Base-by-base conservation (phyloP, 1,140 invertebrate species). In the Drosophila hydei region DNA sequence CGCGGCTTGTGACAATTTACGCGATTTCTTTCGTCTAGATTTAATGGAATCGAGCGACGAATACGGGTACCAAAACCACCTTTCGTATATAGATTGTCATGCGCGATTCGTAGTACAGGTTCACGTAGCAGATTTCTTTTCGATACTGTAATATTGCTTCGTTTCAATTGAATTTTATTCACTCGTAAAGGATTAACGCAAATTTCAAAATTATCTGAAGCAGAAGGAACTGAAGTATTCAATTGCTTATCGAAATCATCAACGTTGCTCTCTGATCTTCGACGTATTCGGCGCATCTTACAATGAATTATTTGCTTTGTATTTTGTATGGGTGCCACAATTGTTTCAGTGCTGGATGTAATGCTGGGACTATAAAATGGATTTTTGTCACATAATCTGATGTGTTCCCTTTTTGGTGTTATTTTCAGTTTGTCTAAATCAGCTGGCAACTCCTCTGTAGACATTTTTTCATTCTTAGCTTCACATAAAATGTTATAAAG, bases 351-450 rank as follows among this genome's bases (percentile, higher is more conserved):
- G 14, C 40, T 33, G 4, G n/a, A 27, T 12, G 4, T 59, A 2
- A 2, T 14, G n/a, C 14, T 52, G 52, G 36, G 54, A 21, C 45
- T 54, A 52, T 79, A 69, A 59, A 73, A 73, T n/a, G 70, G 70
- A 70, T 76, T 72, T 58, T 40, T 68, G 51, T 79, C 68, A 12
- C 56, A 56, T 19, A 78, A 62, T 63, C 77, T 74, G 18, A 47
- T 50, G 12, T 70, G 58, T 63, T 70, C 51, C 19, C 61, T 27
- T 21, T 50, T 50, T 40, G 91, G 91, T 73, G 92, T 92, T 73
- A 93, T 93, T 91, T 93, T 92, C 40, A 93, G 75, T 63, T 92
- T 92, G 55, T 91, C 92, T 90, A 93, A 91, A 63, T 92, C 91
- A 60, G 92, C 89, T 56, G 92, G 89, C 38, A 93, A 69, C 43